Conservation (phyloP, 2,888 invertebrate genomes). For the Lordiphosa fenestrarum region DNA sequence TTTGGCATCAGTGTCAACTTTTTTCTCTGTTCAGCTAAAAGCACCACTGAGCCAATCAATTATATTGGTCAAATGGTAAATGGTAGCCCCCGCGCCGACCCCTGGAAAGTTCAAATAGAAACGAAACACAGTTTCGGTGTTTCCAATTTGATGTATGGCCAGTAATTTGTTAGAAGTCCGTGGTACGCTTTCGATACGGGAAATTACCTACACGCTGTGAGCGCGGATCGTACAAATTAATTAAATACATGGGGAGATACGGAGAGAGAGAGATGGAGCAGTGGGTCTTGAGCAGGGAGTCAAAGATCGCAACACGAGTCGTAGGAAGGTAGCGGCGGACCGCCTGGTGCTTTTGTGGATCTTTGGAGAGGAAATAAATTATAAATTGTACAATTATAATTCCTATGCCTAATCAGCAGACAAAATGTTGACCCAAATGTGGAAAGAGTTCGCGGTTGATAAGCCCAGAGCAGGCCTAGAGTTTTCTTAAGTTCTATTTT, state of each 20-base stretch:
- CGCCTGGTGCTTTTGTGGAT: no score
- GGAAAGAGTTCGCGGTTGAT: slow-evolving; percentile 49
- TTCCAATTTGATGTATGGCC: slow-evolving; percentile 61
- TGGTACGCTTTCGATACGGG: slow-evolving; percentile 62
- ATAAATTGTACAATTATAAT: no score
- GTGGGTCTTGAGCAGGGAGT: neutral
- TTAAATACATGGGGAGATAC: slow-evolving; percentile 56
- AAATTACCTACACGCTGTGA: slow-evolving; percentile 67
- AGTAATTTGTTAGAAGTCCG: slow-evolving; percentile 58
- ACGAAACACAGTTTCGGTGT: slow-evolving; percentile 23
- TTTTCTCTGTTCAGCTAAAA: slow-evolving; percentile 32
- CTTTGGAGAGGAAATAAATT: no score
- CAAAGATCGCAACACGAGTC: slow-evolving; percentile 54
- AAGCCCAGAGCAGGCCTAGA: slow-evolving; percentile 29
- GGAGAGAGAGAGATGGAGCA: neutral
- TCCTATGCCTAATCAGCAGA: slow-evolving; percentile 8
- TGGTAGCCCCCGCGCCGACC: slow-evolving; percentile 43
- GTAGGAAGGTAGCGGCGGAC: no score
- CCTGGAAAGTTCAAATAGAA: slow-evolving; percentile 13
- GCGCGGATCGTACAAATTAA: slow-evolving; percentile 65
- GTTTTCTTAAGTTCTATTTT: slow-evolving; percentile 6
- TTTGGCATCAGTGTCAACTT: slow-evolving; percentile 70
- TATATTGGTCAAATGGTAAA: slow-evolving; percentile 46
- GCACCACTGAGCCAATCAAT: slow-evolving; percentile 58
- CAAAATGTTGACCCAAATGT: neutral